Percentiles rank a stretch among this genome's conserved stretches.
Conservation (phyloP, 2,888 invertebrate species). For the Candidula unifasciata region DNA sequence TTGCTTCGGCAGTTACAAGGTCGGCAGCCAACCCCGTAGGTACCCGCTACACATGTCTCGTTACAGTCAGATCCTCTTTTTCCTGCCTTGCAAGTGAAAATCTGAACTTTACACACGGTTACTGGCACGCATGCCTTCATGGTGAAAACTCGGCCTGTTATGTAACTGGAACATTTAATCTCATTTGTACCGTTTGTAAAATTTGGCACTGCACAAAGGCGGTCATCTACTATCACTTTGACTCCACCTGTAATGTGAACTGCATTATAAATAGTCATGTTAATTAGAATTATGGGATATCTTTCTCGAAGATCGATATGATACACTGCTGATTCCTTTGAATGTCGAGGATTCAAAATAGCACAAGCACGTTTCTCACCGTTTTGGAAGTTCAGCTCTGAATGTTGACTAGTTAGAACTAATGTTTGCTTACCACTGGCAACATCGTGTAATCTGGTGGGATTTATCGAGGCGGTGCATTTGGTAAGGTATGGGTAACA, state of each 20-base stretch:
- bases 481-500: slow-evolving; percentile 10
- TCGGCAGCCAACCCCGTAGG: slow-evolving; percentile 33
- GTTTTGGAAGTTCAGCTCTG: not conserved
- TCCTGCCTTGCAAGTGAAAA: slow-evolving; percentile 31
- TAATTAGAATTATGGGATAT: slow-evolving; percentile 19
- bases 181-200: slow-evolving; percentile 9
- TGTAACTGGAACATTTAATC: not conserved
- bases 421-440: slow-evolving; percentile 14
- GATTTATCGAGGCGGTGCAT: not conserved
- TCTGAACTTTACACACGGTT: slow-evolving; percentile 22
- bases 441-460: not conserved
- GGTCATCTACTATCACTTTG: slow-evolving; percentile 2
- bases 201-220: not conserved
- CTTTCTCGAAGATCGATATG: slow-evolving; percentile 4
- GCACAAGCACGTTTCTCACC: not conserved
- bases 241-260: not conserved
- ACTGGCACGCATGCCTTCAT: not conserved
- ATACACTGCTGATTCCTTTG: not conserved
- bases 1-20: slow-evolving; percentile 8
- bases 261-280: not conserved
- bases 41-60: not conserved
- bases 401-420: too few relatives aligned
- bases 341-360: not conserved
- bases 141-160: not conserved
- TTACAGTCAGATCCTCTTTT: slow-evolving; percentile 26